Conservation (phyloP, 2,888 invertebrate genomes). For the Hirtodrosophila confusa region DNA sequence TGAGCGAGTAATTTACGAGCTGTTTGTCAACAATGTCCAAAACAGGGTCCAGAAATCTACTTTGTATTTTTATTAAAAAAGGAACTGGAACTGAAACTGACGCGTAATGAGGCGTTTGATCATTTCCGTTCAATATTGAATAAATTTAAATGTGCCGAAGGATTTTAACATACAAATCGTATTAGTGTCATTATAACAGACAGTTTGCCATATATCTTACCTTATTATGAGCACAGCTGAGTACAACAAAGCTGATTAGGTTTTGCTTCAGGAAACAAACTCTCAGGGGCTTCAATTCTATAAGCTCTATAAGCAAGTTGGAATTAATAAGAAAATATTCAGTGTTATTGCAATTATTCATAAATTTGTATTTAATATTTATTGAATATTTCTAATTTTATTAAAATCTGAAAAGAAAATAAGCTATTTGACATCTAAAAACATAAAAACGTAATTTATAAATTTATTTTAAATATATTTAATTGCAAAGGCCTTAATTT, state of each 20-base stretch:
- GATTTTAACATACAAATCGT: slow-evolving; percentile 57
- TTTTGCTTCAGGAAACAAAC: slow-evolving; percentile 5
- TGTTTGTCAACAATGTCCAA: slow-evolving; percentile 73
- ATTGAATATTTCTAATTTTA: too few species aligned
- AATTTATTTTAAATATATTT: too few species aligned
- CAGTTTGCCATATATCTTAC: slow-evolving; percentile 30
- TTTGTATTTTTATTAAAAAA: slow-evolving; percentile 54
- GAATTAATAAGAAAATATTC: too few species aligned
- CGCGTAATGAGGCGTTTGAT: slow-evolving; percentile 68
- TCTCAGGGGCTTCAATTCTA: not conserved
- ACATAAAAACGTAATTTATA: too few species aligned
- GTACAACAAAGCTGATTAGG: not conserved
- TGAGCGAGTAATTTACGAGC: slow-evolving; percentile 74
- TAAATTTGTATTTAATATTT: too few species aligned
- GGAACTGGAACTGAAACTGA: slow-evolving; percentile 37
- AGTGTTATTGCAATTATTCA: too few species aligned
- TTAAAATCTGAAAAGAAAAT: too few species aligned
- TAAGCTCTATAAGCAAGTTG: too few species aligned
- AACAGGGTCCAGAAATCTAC: slow-evolving; percentile 54
- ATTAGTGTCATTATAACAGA: slow-evolving; percentile 43
- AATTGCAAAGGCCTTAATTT: too few species aligned
- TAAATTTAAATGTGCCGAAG: slow-evolving; percentile 45
- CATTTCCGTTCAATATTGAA: slow-evolving; percentile 55
- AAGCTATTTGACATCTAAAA: too few species aligned
- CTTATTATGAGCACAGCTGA: slow-evolving; percentile 14